These are phyloP conservation scores for Porites evermanni DNA, from an alignment of 92 coral and sea anemone species.

Conservation along the genomic window DNA sequence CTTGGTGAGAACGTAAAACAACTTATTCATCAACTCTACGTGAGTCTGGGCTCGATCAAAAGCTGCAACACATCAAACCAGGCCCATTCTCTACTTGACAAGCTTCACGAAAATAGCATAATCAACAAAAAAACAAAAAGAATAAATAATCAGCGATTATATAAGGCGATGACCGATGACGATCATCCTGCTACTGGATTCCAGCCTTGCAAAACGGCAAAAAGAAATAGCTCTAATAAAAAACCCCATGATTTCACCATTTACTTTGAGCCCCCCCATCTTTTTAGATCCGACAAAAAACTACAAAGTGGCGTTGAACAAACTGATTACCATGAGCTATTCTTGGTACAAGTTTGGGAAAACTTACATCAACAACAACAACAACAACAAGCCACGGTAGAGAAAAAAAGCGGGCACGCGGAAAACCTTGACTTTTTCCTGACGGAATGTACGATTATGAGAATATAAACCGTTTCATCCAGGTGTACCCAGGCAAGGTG, in stretches of 20 bases:
- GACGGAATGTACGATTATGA: slow-evolving; percentile 10
- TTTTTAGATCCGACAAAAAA: neutral
- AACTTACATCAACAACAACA: neutral
- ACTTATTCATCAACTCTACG: neutral
- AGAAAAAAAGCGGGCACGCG: slow-evolving; percentile 3
- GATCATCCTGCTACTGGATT: neutral
- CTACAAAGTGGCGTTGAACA: slow-evolving; percentile 6
- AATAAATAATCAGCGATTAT: neutral
- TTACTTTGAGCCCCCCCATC: neutral
- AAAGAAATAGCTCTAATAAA: neutral
- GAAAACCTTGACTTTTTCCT: too few relatives aligned
- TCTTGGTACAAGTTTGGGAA: slow-evolving; percentile 18
- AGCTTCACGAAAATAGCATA: neutral
- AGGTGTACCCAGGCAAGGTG: neutral
- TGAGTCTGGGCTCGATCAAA: slow-evolving; percentile 7
- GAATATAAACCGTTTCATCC: neutral
- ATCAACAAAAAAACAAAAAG: neutral
- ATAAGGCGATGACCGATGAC: too few relatives aligned
- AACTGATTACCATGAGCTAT: slow-evolving; percentile 17
- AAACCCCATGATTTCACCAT: neutral
- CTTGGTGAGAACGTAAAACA: neutral
- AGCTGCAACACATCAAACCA: neutral
- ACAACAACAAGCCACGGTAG: slow-evolving; percentile 26
- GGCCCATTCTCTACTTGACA: too few relatives aligned
- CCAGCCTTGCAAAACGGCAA: neutral